Percentiles rank a stretch among this genome's conserved stretches.
Conservation (phyloP, 2,888 invertebrate species). For the Tortrix viridana region DNA sequence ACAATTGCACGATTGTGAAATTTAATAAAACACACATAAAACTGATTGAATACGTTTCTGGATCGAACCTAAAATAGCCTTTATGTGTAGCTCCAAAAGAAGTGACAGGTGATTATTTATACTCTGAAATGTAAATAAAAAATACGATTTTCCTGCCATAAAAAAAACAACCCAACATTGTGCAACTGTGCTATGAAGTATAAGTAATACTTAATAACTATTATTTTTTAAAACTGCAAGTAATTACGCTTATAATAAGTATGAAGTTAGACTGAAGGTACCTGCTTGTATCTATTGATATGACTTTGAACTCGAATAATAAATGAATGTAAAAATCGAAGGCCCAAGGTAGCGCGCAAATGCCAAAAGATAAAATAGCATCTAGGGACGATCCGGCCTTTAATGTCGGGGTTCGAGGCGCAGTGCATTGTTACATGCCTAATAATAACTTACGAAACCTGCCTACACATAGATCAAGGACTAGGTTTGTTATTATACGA, state of each 20-base stretch:
- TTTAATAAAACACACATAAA: too few species aligned
- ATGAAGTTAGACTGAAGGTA: constrained; percentile 20
- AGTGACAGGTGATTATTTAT: too few species aligned
- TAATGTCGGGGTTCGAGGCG: constrained; percentile 53
- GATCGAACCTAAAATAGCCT: too few species aligned
- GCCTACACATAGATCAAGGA: constrained; percentile 78
- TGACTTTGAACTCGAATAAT: constrained; percentile 46
- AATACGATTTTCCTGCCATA: too few species aligned
- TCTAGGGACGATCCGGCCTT: constrained; percentile 57
- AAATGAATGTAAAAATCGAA: constrained; percentile 49
- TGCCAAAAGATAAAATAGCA: constrained; percentile 53
- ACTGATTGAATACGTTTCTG: too few species aligned
- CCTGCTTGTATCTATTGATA: constrained; percentile 43
- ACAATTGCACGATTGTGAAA: too few species aligned
- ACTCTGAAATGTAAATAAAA: too few species aligned
- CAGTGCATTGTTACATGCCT: constrained; percentile 57
- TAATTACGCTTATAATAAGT: constrained; percentile 24
- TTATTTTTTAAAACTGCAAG: constrained; percentile 21
- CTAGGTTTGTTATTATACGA: constrained; percentile 59
- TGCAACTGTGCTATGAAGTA: too few species aligned
- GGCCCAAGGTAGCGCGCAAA: constrained; percentile 45
- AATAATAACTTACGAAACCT: constrained; percentile 70
- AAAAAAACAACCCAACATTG: too few species aligned
- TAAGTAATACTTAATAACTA: constrained; percentile 14
- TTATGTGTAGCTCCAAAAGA: too few species aligned